Conservation (phyloP, 2,113 vertebrate species). For the Mirounga angustirostris region DNA sequence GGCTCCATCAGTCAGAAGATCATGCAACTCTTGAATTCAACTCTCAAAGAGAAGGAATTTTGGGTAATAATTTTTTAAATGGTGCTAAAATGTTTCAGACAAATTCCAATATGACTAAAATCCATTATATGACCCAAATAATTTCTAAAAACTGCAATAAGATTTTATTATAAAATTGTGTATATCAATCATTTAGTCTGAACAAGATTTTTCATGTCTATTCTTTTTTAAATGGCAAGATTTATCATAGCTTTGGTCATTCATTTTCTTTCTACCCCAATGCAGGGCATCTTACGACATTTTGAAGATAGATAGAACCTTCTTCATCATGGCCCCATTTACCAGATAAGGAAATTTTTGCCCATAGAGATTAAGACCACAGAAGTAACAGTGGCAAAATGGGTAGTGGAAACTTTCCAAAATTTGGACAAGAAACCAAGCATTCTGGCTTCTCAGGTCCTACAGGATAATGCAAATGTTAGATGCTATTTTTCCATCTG, state of each 20-base stretch:
- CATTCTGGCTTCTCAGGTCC: background rate
- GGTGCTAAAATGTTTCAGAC: background rate
- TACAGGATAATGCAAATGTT: background rate
- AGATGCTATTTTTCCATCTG: background rate
- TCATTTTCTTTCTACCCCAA: background rate
- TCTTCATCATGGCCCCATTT: background rate
- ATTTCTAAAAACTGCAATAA: background rate
- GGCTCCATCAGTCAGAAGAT: background rate
- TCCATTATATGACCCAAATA: background rate
- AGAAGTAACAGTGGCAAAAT: slow-evolving; percentile 18
- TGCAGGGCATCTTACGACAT: background rate
- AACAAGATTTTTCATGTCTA: background rate
- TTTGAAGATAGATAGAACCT: background rate
- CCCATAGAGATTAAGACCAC: background rate
- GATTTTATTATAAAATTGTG: slow-evolving; percentile 11
- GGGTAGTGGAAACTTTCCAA: background rate
- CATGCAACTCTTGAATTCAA: background rate
- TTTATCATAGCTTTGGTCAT: background rate
- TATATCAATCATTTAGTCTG: background rate
- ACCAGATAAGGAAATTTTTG: background rate
- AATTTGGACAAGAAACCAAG: background rate
- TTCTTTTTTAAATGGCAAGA: background rate
- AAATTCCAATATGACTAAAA: background rate
- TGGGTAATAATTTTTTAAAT: slow-evolving; percentile 5
- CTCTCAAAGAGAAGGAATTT: slow-evolving; percentile 23